Base-by-base conservation (phyloP, 2,113 vertebrate species). In the Oxygymnocypris stewartii region DNA sequence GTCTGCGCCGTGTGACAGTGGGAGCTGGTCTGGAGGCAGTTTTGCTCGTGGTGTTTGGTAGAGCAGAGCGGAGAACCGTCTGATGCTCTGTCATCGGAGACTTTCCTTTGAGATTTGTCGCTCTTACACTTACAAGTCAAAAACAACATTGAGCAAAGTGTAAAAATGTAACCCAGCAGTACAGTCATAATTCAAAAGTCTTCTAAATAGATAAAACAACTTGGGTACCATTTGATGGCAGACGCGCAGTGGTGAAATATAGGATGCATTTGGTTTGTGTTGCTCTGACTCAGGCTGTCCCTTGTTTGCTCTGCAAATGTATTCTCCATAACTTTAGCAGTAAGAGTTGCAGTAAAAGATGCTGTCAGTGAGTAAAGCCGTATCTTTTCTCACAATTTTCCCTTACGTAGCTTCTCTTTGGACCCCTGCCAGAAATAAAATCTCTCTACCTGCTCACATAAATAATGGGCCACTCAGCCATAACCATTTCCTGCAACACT, bases 401-500 rank as follows among this genome's bases (percentile, higher is more conserved):
- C 54, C 37, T 80, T 57, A 80, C 59, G 61, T 31, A 31, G 59
- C 59, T 67, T 49, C 9, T 11, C 40, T 59, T 31, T 82, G 40
- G 63, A 82, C 18, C 31, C 59, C 20, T 31, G 61, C 23, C 80
- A 54, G 16, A 73, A 57, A 69, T 71, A 57, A 80, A 79, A 49
- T 69, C 37, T 18, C 47, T 71, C 51, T 73, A 57, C 9, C 23
- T 69, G 51, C 51, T 80, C n/a, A 28, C 63, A 59, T 79, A 40
- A 71, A 86, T 71, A 71, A 86, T 71, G 77, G 37, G 63, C 44
- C 77, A 71, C 28, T 87, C 94, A 85, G 78, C 85, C 82, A 54
- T 84, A 44, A 86, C 59, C n/a, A 67, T 44, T 67, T 81, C 79
- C 79, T 81, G 23, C 59, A 67, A 49, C 9, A 81, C 35, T 42